phyloP scores from a whole-genome alignment of 2,797 vertebrate species.

The Parauchenoglanis ngamensis region DNA sequence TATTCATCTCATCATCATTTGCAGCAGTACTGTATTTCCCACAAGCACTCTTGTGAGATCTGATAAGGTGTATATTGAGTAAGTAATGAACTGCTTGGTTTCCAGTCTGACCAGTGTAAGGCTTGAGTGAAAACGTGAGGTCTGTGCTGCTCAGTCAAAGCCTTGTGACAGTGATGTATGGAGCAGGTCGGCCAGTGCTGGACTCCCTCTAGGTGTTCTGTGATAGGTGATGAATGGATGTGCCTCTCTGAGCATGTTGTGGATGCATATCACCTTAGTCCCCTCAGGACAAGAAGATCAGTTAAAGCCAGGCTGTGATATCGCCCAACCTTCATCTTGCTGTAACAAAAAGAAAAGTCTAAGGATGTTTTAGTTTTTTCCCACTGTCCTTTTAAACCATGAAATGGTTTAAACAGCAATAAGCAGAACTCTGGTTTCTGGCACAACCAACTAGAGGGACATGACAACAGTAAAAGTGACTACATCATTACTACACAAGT shows the following conservation, averaged over 20 bases:
- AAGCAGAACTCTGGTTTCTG: not conserved
- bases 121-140: slow-evolving; percentile 36
- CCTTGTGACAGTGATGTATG: slow-evolving; percentile 63
- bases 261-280: slow-evolving; percentile 66
- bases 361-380: not conserved
- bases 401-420: not conserved
- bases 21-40: not conserved
- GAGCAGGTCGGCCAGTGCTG: slow-evolving; percentile 40
- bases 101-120: slow-evolving; percentile 18
- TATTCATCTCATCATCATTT: slow-evolving; percentile 6
- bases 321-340: slow-evolving; percentile 58
- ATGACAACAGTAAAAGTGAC: not conserved
- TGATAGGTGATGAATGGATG: slow-evolving; percentile 64
- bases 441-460: not conserved
- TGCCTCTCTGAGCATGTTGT: slow-evolving; percentile 56
- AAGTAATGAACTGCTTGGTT: slow-evolving; percentile 19
- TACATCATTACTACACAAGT: not conserved
- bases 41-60: slow-evolving; percentile 5
- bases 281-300: slow-evolving; percentile 61
- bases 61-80: slow-evolving; percentile 21
- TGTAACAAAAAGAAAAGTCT: slow-evolving; percentile 36
- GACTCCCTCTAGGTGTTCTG: slow-evolving; percentile 54
- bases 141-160: slow-evolving; percentile 53
- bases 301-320: slow-evolving; percentile 62
- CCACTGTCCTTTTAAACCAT: not conserved